Evolutionary conservation across 2,797 vertebrate species (phyloP).

Genomic region (Xenentodon cancila): DNA sequence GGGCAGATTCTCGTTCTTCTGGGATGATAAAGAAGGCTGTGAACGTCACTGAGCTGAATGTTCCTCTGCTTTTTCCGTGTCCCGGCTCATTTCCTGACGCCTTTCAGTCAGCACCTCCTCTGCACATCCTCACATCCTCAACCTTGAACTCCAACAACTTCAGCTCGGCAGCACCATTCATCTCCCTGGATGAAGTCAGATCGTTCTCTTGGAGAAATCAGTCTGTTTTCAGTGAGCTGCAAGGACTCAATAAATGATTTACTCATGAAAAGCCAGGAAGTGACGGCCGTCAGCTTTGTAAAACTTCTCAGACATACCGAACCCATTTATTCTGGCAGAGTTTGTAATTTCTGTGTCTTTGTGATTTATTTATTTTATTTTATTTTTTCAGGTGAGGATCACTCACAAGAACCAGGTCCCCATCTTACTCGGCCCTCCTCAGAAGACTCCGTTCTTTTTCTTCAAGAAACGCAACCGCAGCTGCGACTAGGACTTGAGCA

Average conservation of each 20-base stretch:
- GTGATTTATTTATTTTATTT: slow-evolving; percentile 1
- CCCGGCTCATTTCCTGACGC: slow-evolving; percentile 19
- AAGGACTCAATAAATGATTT: slow-evolving; percentile 40
- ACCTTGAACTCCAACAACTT: slow-evolving; percentile 31
- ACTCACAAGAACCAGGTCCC: slow-evolving; percentile 97
- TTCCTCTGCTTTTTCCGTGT: slow-evolving; percentile 3
- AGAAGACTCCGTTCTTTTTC: slow-evolving; percentile 94
- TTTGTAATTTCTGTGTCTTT: slow-evolving; percentile 6
- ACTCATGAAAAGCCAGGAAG: slow-evolving; percentile 28
- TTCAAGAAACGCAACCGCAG: slow-evolving; percentile 89
- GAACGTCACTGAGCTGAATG: background rate
- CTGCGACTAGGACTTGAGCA: slow-evolving; percentile 80
- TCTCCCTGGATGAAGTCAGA: slow-evolving; percentile 27
- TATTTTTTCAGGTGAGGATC: slow-evolving; percentile 86
- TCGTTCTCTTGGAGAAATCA: slow-evolving; percentile 39
- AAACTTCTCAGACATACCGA: slow-evolving; percentile 7
- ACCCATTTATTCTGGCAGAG: background rate
- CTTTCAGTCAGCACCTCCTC: slow-evolving; percentile 39
- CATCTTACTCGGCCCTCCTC: slow-evolving; percentile 89
- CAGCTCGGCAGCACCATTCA: slow-evolving; percentile 11
- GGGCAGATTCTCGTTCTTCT: too few species aligned
- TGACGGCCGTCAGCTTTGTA: slow-evolving; percentile 17
- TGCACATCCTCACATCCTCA: slow-evolving; percentile 22
- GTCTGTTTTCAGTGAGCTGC: slow-evolving; percentile 39
- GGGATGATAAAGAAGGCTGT: slow-evolving; percentile 4